Evolutionary conservation across 2,113 vertebrate genomes (phyloP).

Genomic region (Pipra filicauda): DNA sequence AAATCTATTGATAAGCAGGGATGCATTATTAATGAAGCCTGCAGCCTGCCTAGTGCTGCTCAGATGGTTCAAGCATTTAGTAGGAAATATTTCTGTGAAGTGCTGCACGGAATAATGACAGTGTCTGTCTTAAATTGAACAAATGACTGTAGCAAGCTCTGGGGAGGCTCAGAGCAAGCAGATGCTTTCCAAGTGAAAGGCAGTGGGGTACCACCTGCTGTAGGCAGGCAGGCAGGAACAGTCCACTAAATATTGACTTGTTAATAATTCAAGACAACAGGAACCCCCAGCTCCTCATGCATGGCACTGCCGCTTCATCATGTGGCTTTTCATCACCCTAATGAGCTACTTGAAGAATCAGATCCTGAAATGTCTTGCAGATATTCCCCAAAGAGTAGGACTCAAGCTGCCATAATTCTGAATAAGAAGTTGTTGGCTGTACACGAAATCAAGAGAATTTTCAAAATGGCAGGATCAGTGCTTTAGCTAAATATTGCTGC

Average conservation of each 20-base stretch:
- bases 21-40: slow-evolving; percentile 88
- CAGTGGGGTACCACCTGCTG: slow-evolving; percentile 76
- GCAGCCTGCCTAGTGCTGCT: slow-evolving; percentile 78
- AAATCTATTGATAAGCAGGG: slow-evolving; percentile 84
- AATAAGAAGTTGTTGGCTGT: not conserved
- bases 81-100: slow-evolving; percentile 78
- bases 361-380: slow-evolving; percentile 55
- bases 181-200: slow-evolving; percentile 70
- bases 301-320: slow-evolving; percentile 63
- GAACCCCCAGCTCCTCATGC: slow-evolving; percentile 69
- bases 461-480: not conserved
- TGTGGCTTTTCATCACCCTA: slow-evolving; percentile 69
- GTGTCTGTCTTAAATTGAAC: slow-evolving; percentile 82
- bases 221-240: slow-evolving; percentile 60
- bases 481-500: not conserved
- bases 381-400: slow-evolving; percentile 47
- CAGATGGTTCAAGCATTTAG: slow-evolving; percentile 83
- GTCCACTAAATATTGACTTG: slow-evolving; percentile 68
- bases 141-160: slow-evolving; percentile 76
- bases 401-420: slow-evolving; percentile 16
- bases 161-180: slow-evolving; percentile 71
- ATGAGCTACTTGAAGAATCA: slow-evolving; percentile 69
- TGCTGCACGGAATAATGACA: slow-evolving; percentile 77
- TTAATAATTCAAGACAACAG: slow-evolving; percentile 80
- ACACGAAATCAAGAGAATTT: not conserved